Evolutionary conservation across 2,888 invertebrate species (phyloP), one percentile per base, ranked within the genome.

Genomic region (Elysia crispata): DNA sequence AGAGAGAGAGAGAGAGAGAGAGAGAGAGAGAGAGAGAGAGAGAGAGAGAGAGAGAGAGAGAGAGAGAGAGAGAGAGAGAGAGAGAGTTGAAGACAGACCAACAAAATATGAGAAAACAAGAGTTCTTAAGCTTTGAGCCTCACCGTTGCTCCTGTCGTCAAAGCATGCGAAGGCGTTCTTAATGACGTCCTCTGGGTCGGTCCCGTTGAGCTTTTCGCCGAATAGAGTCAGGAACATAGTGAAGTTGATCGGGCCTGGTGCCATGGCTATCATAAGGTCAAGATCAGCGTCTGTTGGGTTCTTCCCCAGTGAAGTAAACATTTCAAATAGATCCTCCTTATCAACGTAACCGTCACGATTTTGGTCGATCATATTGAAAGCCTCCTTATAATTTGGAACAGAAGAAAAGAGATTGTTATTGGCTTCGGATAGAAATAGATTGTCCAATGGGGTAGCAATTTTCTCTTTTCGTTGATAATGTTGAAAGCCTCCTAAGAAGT

Each of bases 141-240:
- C 54, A 83, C 83, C 83, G 49, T 83, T 69, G 76, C 87, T 87
- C 31, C 84, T 85, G 13, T 86, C 87, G 81, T 91, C 91, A 73
- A 91, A 91, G 80, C 91, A 91, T 30, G 89, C 90, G 84, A 91
- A 91, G 3, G 91, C 91, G 74, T 91, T 91, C 81, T 83, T 83
- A 77, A 91, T 91, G 73, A 91, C 91, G 20, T 91, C 91, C 79
- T 91, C 91, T 0, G 91, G 91, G 76, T 91, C 91, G 0, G 91
- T 91, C 18, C 91, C 91, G 75, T 90, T 91, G 33, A 92, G 84
- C 77, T 90, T 90, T 81, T 92, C 91, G 0, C 92, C 92, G 77
- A 92, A 92, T 64, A 92, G 82, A 1, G 92, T 92, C 5, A 92
- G 88, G 81, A 92, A 92, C 90, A 91, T 91, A 23, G 92, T 92